Percentiles rank a stretch among this genome's conserved stretches.
phyloP scores from a whole-genome alignment of 2,113 vertebrate genomes.

The Brienomyrus longianalis region DNA sequence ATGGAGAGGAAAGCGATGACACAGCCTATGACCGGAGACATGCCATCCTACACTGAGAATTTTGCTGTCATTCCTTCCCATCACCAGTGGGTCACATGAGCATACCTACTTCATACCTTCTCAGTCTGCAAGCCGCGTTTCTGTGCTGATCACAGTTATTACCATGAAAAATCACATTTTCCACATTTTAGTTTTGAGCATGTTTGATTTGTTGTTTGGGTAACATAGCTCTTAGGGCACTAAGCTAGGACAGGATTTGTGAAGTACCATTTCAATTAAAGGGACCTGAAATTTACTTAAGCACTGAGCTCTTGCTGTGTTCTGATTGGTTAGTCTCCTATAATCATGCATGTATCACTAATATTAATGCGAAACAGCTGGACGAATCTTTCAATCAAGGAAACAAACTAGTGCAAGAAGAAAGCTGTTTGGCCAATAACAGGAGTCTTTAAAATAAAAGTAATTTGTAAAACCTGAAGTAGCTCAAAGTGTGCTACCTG shows the following conservation, averaged over 20 bases:
- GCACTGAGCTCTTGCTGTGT: not conserved
- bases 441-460: not conserved
- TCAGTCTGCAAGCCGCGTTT: not conserved
- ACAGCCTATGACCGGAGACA: slow-evolving; percentile 63
- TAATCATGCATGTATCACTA: not conserved
- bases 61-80: not conserved
- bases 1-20: slow-evolving; percentile 66
- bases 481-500: not conserved
- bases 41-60: slow-evolving; percentile 26
- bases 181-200: not conserved
- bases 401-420: not conserved
- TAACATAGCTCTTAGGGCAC: not conserved
- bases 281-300: not conserved
- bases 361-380: not conserved
- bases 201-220: not conserved
- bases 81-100: not conserved
- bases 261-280: not conserved
- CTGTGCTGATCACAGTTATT: not conserved
- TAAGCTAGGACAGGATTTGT: not conserved
- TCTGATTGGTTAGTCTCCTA: not conserved
- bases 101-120: not conserved
- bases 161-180: not conserved
- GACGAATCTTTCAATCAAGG: not conserved
- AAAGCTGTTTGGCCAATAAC: not conserved
- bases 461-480: not conserved